Evolutionary conservation across 2,113 vertebrate genomes (phyloP).

Genomic region (Ammodramus savannarum): DNA sequence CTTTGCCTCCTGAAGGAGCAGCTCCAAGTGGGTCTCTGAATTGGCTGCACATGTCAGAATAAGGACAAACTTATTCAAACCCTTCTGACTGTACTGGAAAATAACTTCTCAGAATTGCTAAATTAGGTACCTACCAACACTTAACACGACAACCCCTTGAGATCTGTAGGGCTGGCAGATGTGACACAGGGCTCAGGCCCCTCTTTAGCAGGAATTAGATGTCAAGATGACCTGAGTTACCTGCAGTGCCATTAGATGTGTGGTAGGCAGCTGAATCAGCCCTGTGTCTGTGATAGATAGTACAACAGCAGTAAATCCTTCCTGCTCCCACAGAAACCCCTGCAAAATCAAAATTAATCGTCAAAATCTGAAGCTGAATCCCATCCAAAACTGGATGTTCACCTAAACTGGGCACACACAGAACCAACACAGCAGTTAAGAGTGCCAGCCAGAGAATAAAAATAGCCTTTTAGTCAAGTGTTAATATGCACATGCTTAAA

Average conservation of each 20-base stretch:
- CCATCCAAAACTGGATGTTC: neutral
- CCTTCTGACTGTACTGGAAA: neutral
- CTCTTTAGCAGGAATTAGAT: neutral
- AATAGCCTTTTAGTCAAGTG: neutral
- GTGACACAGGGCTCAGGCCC: neutral
- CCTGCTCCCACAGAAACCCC: neutral
- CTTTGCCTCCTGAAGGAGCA: neutral
- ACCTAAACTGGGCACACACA: neutral
- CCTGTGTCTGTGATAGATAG: rapidly evolving
- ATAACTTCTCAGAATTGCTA: neutral
- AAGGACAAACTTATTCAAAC: neutral
- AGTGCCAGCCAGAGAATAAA: neutral
- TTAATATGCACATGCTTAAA: neutral
- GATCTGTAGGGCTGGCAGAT: neutral
- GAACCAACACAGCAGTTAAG: neutral
- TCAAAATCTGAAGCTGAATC: neutral
- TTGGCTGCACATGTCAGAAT: neutral
- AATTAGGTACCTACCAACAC: neutral
- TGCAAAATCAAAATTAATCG: neutral
- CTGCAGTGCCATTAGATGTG: too few relatives aligned
- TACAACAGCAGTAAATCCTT: neutral
- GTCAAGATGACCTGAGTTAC: neutral
- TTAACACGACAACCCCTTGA: neutral
- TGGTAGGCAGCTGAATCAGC: neutral
- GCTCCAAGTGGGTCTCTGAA: neutral